phyloP scores from a whole-genome alignment of 2,888 invertebrate species.

The Melitaea athalia region DNA sequence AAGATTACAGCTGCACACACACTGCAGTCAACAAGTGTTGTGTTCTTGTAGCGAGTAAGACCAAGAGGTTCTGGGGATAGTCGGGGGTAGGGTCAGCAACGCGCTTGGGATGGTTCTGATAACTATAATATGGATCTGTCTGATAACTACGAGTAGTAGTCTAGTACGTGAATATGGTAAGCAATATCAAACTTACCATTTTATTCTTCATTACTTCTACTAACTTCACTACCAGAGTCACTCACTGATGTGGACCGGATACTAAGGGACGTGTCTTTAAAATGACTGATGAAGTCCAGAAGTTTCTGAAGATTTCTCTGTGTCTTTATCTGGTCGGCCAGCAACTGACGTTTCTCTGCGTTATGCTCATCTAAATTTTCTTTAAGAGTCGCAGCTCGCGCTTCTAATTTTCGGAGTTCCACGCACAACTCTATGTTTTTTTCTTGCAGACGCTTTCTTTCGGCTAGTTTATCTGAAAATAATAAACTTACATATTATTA shows the following conservation, averaged over 20 bases:
- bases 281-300: constrained; percentile 76
- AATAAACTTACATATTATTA: not conserved
- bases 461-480: constrained; percentile 70
- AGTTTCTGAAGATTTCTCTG: constrained; percentile 77
- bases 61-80: too few species aligned
- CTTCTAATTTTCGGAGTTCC: constrained; percentile 72
- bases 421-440: constrained; percentile 73
- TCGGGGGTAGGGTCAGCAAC: too few species aligned
- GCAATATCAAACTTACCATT: constrained; percentile 44
- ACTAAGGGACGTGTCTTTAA: constrained; percentile 74
- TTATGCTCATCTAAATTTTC: constrained; percentile 76
- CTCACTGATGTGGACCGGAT: constrained; percentile 67
- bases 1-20: too few species aligned
- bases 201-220: constrained; percentile 75
- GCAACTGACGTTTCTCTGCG: constrained; percentile 70
- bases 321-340: constrained; percentile 75
- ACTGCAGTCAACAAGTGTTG: too few species aligned
- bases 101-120: too few species aligned
- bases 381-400: constrained; percentile 69
- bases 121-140: too few species aligned
- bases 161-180: too few species aligned
- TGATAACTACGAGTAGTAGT: too few species aligned
- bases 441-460: constrained; percentile 72
- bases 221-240: constrained; percentile 70
- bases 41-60: too few species aligned